These are phyloP conservation scores for Alloscopus bannaensis DNA, from an alignment of 2,888 invertebrate species.

Conservation along the genomic window DNA sequence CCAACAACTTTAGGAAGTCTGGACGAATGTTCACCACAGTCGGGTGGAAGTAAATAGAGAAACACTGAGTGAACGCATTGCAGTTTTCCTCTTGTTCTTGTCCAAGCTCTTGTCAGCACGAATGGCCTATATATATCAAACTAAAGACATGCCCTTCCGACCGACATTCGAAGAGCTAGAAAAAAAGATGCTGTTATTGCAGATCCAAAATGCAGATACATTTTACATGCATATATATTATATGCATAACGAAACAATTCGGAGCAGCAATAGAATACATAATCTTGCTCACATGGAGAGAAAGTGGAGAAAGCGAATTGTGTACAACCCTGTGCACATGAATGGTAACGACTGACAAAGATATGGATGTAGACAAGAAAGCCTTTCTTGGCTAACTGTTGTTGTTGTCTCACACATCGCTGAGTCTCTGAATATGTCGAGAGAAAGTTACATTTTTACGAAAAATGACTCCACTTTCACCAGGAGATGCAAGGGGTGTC, in stretches of 20 bases:
- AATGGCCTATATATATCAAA: slow-evolving; percentile 55
- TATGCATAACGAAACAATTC: not conserved
- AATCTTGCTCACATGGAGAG: not conserved
- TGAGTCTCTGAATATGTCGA: not conserved
- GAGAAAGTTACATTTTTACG: not conserved
- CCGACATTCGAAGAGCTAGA: slow-evolving; percentile 29
- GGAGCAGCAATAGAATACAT: not conserved
- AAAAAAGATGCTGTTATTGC: slow-evolving; percentile 34
- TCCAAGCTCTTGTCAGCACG: slow-evolving; percentile 36
- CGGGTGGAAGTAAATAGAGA: slow-evolving; percentile 9
- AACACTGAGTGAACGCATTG: slow-evolving; percentile 29
- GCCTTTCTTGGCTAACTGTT: too few species aligned
- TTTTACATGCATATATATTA: not conserved
- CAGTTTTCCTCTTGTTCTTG: slow-evolving; percentile 26
- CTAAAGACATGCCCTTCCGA: slow-evolving; percentile 38
- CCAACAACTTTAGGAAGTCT: not conserved
- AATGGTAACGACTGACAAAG: not conserved
- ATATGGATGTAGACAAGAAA: not conserved
- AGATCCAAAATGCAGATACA: not conserved
- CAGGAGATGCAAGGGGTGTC: not conserved
- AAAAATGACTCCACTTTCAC: not conserved
- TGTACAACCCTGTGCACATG: not conserved
- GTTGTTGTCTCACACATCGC: too few species aligned
- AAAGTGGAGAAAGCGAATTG: slow-evolving; percentile 7
- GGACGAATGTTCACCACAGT: not conserved